phyloP scores from a whole-genome alignment of 2,888 invertebrate genomes.

The Drosophila recens region DNA sequence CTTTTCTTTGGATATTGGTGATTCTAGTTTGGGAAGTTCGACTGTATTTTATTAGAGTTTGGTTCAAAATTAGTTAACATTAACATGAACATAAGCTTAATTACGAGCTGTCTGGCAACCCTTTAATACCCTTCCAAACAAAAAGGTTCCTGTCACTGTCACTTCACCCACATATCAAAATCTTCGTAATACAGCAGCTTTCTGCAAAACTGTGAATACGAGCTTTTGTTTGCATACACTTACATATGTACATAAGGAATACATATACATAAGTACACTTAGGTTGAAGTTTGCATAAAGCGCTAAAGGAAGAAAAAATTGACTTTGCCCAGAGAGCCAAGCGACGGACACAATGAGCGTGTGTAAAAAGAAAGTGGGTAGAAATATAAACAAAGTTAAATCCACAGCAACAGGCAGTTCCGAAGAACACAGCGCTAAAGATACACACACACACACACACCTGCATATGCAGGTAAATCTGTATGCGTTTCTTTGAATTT shows the following conservation, averaged over 20 bases:
- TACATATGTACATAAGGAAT: background rate
- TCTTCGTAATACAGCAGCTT: constrained; percentile 23
- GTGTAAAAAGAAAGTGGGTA: constrained; percentile 78
- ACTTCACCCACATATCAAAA: constrained; percentile 9
- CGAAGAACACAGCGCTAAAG: constrained; percentile 55
- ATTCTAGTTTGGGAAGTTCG: no score
- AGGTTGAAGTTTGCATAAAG: constrained; percentile 41
- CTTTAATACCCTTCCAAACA: constrained; percentile 1
- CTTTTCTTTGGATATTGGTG: no score
- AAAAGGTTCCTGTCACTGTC: background rate
- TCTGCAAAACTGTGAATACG: constrained; percentile 10
- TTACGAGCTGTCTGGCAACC: background rate
- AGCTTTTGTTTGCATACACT: background rate
- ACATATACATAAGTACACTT: constrained; percentile 6
- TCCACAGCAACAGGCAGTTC: constrained; percentile 33
- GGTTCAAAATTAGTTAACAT: no score
- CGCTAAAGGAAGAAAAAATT: constrained; percentile 38
- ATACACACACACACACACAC: constrained; percentile 3
- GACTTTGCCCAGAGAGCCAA: constrained; percentile 23
- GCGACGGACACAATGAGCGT: constrained; percentile 28
- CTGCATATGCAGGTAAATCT: constrained; percentile 7
- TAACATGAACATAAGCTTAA: background rate
- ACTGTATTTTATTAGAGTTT: no score
- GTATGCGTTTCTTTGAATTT: constrained; percentile 15
- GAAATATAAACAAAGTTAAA: constrained; percentile 62